A percentile compares a stretch with the other conserved stretches of the same genome.
These are phyloP conservation scores for Scolopax mira DNA, from an alignment of 2,113 vertebrate species.

Conservation along the genomic window DNA sequence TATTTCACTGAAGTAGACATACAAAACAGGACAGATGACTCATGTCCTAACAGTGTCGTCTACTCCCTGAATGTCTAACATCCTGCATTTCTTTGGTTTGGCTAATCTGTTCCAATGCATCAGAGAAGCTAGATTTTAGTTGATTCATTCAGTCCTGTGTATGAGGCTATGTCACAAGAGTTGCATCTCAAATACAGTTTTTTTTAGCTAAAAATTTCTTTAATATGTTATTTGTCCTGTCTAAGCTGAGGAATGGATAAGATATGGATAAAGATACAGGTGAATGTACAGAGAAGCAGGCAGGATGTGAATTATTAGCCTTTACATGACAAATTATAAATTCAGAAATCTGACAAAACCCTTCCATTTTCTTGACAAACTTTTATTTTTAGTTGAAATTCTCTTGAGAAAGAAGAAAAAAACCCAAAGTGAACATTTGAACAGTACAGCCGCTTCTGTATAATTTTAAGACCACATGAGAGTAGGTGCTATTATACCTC, in stretches of 20 bases:
- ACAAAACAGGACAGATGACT: constrained; percentile 27
- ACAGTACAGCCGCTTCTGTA: background rate
- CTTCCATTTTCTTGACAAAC: background rate
- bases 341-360: background rate
- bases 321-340: background rate
- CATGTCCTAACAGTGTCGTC: constrained; percentile 7
- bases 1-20: constrained; percentile 13
- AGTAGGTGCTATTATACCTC: background rate
- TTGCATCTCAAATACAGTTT: background rate
- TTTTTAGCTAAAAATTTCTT: background rate
- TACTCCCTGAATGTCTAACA: background rate
- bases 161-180: background rate
- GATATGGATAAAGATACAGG: background rate
- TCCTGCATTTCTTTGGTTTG: background rate
- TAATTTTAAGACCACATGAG: background rate
- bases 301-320: background rate
- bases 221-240: background rate
- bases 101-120: background rate
- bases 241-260: background rate
- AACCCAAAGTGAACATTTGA: background rate
- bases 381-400: background rate
- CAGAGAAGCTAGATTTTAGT: background rate
- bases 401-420: background rate
- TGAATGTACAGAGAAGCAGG: background rate
- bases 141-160: background rate